Conservation (phyloP, 2,113 vertebrate species). For the Bujurquina vittata region DNA sequence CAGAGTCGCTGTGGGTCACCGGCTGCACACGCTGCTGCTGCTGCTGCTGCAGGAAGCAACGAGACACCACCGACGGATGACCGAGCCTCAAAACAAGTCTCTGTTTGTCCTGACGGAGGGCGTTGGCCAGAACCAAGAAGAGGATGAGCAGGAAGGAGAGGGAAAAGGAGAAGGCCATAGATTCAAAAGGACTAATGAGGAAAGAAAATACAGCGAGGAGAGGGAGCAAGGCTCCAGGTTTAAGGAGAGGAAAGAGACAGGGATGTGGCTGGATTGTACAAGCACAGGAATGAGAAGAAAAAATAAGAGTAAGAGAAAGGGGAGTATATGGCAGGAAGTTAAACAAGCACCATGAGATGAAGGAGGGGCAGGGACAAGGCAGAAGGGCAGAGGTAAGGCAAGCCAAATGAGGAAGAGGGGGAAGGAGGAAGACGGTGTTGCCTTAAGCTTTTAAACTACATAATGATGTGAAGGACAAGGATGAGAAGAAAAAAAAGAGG, state of each 20-base stretch:
- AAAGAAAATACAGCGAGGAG: not conserved
- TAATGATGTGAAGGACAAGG: constrained; percentile 7
- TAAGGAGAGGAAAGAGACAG: not conserved
- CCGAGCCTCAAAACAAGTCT: constrained; percentile 6
- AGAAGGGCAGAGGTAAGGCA: not conserved
- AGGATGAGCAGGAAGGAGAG: not conserved
- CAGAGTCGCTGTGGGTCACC: constrained; percentile 40
- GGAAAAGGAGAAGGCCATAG: not conserved
- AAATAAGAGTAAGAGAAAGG: constrained; percentile 2
- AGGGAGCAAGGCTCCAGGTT: not conserved
- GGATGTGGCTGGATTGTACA: not conserved
- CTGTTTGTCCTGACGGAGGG: constrained; percentile 26
- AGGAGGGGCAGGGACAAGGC: not conserved
- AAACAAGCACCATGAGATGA: constrained; percentile 8
- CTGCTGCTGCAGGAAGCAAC: constrained; percentile 23
- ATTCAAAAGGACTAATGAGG: constrained; percentile 2
- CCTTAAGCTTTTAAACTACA: constrained; percentile 4
- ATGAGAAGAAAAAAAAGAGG: not conserved
- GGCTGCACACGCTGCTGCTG: constrained; percentile 27
- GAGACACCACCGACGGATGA: not conserved
- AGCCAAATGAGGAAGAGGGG: not conserved
- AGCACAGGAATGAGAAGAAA: not conserved
- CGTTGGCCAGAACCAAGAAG: constrained; percentile 1
- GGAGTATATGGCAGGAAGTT: not conserved
- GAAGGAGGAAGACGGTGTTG: not conserved